These are phyloP conservation scores for Tenebrosternarchus preto DNA, from an alignment of 2,113 vertebrate genomes.

Conservation along the genomic window DNA sequence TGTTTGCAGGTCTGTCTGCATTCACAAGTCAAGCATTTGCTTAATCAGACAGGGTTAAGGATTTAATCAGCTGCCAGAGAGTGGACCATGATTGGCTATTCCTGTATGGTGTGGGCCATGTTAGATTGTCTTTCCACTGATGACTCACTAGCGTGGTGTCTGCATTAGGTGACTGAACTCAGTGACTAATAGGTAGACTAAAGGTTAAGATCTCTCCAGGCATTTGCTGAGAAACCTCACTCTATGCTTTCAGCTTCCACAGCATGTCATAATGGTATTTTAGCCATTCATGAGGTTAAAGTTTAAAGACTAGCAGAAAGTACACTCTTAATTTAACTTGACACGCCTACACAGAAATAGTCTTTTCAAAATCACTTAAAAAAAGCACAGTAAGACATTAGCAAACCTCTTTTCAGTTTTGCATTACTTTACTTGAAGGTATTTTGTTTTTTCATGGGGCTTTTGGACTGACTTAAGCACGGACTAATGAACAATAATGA, in stretches of 20 bases:
- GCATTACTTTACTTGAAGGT: background rate
- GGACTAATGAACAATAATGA: too few species aligned
- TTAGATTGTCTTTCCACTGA: conserved; percentile 5
- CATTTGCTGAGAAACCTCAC: conserved; percentile 19
- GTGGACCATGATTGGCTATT: background rate
- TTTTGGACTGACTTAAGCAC: too few species aligned
- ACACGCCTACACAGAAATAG: background rate
- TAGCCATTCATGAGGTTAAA: conserved; percentile 16
- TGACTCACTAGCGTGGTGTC: conserved; percentile 7
- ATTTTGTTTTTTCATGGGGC: background rate
- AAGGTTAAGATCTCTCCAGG: conserved; percentile 21
- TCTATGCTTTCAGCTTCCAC: background rate
- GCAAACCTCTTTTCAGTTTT: too few species aligned
- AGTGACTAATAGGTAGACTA: conserved; percentile 3
- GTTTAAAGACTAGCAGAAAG: background rate
- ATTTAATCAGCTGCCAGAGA: conserved; percentile 28
- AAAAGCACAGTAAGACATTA: too few species aligned
- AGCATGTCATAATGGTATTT: background rate
- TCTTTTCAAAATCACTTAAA: background rate
- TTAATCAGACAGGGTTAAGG: conserved; percentile 31
- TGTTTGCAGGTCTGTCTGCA: background rate
- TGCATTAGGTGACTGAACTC: conserved; percentile 20
- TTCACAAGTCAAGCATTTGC: conserved; percentile 37
- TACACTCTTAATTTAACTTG: background rate
- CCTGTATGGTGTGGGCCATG: background rate